Conservation (phyloP, 2,888 invertebrate species). For the Mermis nigrescens region DNA sequence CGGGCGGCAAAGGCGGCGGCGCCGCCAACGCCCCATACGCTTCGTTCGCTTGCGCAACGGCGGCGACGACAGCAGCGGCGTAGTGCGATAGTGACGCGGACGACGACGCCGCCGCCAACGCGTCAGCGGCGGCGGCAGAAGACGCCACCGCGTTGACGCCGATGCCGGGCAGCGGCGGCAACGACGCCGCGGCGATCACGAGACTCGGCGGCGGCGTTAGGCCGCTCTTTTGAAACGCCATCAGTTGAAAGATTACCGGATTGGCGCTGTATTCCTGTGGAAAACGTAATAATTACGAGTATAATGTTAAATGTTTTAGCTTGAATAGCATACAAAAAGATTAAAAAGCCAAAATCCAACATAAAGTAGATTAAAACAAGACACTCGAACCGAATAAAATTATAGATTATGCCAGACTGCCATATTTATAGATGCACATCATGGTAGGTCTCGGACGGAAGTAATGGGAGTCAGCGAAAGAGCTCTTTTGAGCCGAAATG, state of each 20-base stretch:
- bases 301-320: no score
- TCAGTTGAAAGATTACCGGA: slow-evolving; percentile 19
- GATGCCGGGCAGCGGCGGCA: background rate
- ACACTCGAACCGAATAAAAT: no score
- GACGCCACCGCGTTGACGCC: background rate
- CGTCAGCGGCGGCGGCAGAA: slow-evolving; percentile 16
- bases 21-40: slow-evolving; percentile 14
- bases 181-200: background rate
- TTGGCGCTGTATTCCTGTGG: slow-evolving; percentile 26
- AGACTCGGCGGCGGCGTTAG: slow-evolving; percentile 20
- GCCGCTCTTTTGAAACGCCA: slow-evolving; percentile 24
- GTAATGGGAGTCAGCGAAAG: no score
- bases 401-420: no score
- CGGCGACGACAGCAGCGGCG: background rate
- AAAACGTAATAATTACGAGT: no score
- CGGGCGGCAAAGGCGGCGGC: slow-evolving; percentile 11
- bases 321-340: background rate
- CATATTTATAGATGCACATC: no score
- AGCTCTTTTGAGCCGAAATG: no score
- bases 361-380: no score
- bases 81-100: slow-evolving; percentile 5
- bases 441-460: no score
- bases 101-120: slow-evolving; percentile 15
- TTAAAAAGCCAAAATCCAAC: no score
- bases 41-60: background rate